Conservation (phyloP, 1,140 invertebrate genomes). For the Argopecten irradians region DNA sequence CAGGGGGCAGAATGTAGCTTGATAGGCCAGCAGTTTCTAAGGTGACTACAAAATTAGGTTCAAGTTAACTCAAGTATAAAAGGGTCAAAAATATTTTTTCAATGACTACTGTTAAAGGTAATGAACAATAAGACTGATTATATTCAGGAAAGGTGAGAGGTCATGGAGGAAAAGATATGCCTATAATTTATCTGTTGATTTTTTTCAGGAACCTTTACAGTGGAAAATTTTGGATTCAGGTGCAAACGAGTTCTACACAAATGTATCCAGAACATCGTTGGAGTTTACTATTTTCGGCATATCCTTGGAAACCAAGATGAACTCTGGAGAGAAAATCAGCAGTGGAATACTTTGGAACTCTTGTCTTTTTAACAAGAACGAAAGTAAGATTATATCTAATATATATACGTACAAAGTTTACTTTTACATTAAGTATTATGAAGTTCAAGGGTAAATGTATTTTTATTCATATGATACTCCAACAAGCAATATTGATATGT, state of each 20-base stretch:
- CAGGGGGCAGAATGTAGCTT: no score
- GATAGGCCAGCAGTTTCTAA: no score
- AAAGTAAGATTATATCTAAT: constrained; percentile 36
- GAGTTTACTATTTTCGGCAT: constrained; percentile 43
- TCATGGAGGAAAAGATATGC: neutral
- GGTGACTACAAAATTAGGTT: no score
- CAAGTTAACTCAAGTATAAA: no score
- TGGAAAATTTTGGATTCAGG: constrained; percentile 39
- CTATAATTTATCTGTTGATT: neutral
- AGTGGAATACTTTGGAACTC: constrained; percentile 53
- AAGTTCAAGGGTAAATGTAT: no score
- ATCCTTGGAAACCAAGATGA: constrained; percentile 35
- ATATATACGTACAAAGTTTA: neutral
- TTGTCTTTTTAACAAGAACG: constrained; percentile 50
- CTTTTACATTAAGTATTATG: neutral
- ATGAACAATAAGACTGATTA: neutral
- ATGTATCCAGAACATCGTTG: constrained; percentile 2
- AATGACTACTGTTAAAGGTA: no score
- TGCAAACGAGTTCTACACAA: neutral
- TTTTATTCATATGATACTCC: no score
- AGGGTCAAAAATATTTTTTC: no score
- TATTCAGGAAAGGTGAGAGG: neutral
- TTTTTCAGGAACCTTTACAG: constrained; percentile 35
- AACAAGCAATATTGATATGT: no score
- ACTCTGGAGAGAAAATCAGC: constrained; percentile 32